Conservation (phyloP, 2,888 invertebrate species). For the Cheilosia soror region DNA sequence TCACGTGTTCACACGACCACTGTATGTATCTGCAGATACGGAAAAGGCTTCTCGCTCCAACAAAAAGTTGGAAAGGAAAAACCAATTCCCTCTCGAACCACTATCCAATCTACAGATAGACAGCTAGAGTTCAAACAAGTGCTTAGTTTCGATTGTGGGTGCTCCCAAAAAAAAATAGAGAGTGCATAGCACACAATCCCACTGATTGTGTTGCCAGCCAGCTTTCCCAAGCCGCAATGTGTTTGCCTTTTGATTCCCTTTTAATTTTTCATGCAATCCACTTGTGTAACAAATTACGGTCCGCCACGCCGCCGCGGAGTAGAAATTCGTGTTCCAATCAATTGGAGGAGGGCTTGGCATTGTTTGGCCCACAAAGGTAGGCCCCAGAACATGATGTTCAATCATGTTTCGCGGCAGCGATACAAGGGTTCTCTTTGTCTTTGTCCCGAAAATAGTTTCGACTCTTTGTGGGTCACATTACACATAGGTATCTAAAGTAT, state of each 20-base stretch:
- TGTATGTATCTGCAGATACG: background rate
- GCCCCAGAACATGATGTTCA: conserved; percentile 60
- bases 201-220: conserved; percentile 24
- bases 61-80: conserved; percentile 11
- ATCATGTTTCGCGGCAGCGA: conserved; percentile 54
- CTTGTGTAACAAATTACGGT: conserved; percentile 73
- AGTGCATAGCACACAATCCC: conserved; percentile 42
- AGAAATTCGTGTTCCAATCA: conserved; percentile 74
- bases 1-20: conserved; percentile 59
- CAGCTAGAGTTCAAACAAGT: conserved; percentile 57
- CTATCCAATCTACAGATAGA: conserved; percentile 14
- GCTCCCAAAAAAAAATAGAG: conserved; percentile 59
- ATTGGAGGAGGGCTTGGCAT: conserved; percentile 70
- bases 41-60: conserved; percentile 32
- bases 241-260: conserved; percentile 64
- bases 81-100: conserved; percentile 38
- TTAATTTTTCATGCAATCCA: conserved; percentile 68
- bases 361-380: conserved; percentile 55
- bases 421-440: conserved; percentile 39
- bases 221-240: conserved; percentile 36
- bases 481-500: too few relatives aligned
- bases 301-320: conserved; percentile 45
- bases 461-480: conserved; percentile 40
- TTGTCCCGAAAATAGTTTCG: conserved; percentile 14
- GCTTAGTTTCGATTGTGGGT: conserved; percentile 59